phyloP scores from a whole-genome alignment of 2,797 vertebrate genomes.

The Etheostoma nigrum region DNA sequence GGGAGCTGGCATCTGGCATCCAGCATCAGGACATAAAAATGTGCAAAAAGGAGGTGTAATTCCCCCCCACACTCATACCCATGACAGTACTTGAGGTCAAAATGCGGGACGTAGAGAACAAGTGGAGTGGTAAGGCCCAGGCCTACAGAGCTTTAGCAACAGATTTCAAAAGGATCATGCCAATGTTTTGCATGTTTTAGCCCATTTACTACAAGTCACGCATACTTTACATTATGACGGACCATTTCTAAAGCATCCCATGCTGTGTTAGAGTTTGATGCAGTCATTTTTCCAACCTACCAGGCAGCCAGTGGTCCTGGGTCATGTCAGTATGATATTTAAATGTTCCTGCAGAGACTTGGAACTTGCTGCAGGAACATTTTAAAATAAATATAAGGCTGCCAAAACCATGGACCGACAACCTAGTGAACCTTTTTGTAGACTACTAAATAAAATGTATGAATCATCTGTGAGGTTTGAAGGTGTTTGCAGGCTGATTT shows the following conservation, averaged over 20 bases:
- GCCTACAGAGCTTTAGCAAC: conserved; percentile 4
- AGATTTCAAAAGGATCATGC: conserved; percentile 48
- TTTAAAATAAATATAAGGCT: too few species aligned
- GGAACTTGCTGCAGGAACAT: neutral
- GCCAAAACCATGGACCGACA: too few species aligned
- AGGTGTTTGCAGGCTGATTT: neutral
- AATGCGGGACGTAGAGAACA: conserved; percentile 38
- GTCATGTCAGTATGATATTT: conserved; percentile 7
- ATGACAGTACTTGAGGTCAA: conserved; percentile 51
- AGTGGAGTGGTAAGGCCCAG: conserved; percentile 19
- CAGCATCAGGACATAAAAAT: conserved; percentile 69
- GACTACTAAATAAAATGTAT: too few species aligned
- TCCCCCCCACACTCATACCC: conserved; percentile 13
- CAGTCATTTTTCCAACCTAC: conserved; percentile 20
- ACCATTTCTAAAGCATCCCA: conserved; percentile 40
- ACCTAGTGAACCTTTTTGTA: too few species aligned
- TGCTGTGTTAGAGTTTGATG: conserved; percentile 31
- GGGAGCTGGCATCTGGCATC: conserved; percentile 73
- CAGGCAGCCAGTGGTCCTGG: conserved; percentile 5
- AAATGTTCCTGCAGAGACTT: conserved; percentile 23
- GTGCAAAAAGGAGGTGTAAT: conserved; percentile 38
- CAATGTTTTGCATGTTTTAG: conserved; percentile 47
- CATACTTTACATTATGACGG: conserved; percentile 32
- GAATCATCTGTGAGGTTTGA: neutral
- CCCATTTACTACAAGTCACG: conserved; percentile 51